Base-by-base conservation (phyloP, 2,113 vertebrate species). In the Caracal caracal region DNA sequence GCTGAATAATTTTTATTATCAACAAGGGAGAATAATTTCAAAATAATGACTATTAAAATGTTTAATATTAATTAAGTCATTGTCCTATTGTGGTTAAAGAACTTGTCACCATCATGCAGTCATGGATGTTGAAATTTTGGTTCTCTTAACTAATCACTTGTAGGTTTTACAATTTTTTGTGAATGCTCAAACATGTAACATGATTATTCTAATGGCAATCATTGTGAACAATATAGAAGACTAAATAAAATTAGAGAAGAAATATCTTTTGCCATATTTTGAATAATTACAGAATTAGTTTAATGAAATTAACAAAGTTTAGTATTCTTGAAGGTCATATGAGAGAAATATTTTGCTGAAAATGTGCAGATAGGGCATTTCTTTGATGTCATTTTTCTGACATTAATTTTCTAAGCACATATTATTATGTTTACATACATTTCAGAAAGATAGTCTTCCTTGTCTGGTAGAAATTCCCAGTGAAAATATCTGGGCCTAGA, bases 101-200 rank as follows among this genome's bases (percentile, higher is more conserved):
- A 47, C 59, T 83, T 65, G 19, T 80, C 47, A 73, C 56, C 47
- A 61, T 82, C 33, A 22, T 66, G 66, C 28, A 65, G 16, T 47
- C 59, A 66, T 49, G 40, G 59, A 30, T 95, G 17, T n/a, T 93
- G 6, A 65, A 49, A 82, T 47, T 82, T 59, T 73, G 83, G 51
- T 87, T 87, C 35, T 8, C 63, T 33, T 81, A 71, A 51, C 35
- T 75, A 65, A 66, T 47, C 30, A 16, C 43, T 98, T 98, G 96
- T 98, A 99, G 99, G 99, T 99, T 12, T 97, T 99, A 95, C 99
- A 99, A 83, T 99, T 99, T 95, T 99, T 99, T 93, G 86, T 99
- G 93, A 99, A 98, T 99, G 99, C 98, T 98, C 99, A 90, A 99
- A 95, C 96, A 98, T 99, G 99, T 98, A 99, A 98, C 95, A 93